Conservation (phyloP, 2,888 invertebrate genomes). For the Hemistola chrysoprasaria region DNA sequence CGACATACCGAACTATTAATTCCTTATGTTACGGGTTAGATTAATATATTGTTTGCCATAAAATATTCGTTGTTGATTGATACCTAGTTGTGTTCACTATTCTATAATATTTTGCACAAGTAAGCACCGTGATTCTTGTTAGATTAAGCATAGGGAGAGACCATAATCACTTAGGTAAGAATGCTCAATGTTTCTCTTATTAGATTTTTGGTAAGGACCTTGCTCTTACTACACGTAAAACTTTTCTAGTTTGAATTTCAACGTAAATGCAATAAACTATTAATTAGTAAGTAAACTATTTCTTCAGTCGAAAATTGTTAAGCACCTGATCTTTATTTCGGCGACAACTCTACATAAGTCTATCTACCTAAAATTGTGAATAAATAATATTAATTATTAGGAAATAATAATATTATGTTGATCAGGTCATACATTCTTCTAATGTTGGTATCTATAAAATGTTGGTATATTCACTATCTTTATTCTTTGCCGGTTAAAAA, state of each 20-base stretch:
- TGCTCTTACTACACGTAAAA: slow-evolving; percentile 51
- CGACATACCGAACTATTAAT: slow-evolving; percentile 51
- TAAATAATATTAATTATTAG: too few relatives aligned
- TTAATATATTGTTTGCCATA: slow-evolving; percentile 69
- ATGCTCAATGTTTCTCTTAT: slow-evolving; percentile 70
- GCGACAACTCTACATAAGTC: slow-evolving; percentile 24
- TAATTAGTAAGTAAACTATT: not conserved
- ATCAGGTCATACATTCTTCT: too few relatives aligned
- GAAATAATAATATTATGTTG: too few relatives aligned
- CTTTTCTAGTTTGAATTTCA: slow-evolving; percentile 39
- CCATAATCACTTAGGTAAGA: slow-evolving; percentile 61
- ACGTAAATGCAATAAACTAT: slow-evolving; percentile 27
- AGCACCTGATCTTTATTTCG: slow-evolving; percentile 21
- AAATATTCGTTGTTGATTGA: slow-evolving; percentile 64
- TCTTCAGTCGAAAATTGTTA: too few relatives aligned
- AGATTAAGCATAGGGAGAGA: slow-evolving; percentile 50
- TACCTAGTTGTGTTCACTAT: slow-evolving; percentile 62
- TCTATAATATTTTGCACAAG: slow-evolving; percentile 65
- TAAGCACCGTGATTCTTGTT: slow-evolving; percentile 71
- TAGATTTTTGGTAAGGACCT: slow-evolving; percentile 51
- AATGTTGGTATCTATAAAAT: slow-evolving; percentile 22
- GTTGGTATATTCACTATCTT: too few relatives aligned
- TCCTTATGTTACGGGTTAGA: slow-evolving; percentile 67
- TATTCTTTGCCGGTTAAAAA: slow-evolving; percentile 6
- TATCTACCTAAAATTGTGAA: slow-evolving; percentile 28